Evolutionary conservation across 1,140 invertebrate genomes (phyloP).

Genomic region (Zaprionus lachaisei): DNA sequence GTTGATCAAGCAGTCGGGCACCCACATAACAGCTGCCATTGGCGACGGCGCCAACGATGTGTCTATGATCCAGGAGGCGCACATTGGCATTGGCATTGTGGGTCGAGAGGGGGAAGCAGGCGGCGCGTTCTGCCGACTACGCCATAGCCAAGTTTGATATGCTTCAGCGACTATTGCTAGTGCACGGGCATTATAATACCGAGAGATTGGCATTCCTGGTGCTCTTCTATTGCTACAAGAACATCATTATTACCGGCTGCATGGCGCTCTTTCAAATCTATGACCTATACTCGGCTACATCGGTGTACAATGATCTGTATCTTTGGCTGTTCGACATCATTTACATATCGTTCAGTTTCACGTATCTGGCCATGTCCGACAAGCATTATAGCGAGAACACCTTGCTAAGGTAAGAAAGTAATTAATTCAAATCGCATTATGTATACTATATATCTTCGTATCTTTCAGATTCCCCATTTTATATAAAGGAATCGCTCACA

Average conservation of each 20-base stretch:
- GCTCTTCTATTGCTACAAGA: conserved; percentile 95
- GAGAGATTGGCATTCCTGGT: conserved; percentile 90
- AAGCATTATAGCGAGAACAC: conserved; percentile 87
- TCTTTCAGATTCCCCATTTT: conserved; percentile 86
- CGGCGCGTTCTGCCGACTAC: conserved; percentile 88
- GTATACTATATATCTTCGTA: neutral
- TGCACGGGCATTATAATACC: conserved; percentile 92
- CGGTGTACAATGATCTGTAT: conserved; percentile 89
- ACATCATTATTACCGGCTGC: conserved; percentile 87
- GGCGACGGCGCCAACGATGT: conserved; percentile 93
- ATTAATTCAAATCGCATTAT: neutral
- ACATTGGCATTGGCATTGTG: conserved; percentile 90
- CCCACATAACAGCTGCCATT: conserved; percentile 89
- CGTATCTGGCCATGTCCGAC: conserved; percentile 89
- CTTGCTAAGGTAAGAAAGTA: conserved; percentile 85
- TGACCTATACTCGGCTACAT: conserved; percentile 87
- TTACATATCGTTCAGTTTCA: conserved; percentile 89
- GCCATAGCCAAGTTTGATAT: conserved; percentile 90
- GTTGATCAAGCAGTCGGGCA: conserved; percentile 87
- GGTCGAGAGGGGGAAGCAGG: conserved; percentile 92
- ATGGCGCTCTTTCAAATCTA: conserved; percentile 87
- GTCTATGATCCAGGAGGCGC: conserved; percentile 92
- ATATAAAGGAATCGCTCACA: conserved; percentile 88
- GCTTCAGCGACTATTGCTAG: conserved; percentile 88
- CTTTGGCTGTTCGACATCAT: conserved; percentile 90